Evolutionary conservation across 1,140 invertebrate species (phyloP), one percentile per base, ranked within the genome.

Genomic region (Pseudomyrmex concolor): DNA sequence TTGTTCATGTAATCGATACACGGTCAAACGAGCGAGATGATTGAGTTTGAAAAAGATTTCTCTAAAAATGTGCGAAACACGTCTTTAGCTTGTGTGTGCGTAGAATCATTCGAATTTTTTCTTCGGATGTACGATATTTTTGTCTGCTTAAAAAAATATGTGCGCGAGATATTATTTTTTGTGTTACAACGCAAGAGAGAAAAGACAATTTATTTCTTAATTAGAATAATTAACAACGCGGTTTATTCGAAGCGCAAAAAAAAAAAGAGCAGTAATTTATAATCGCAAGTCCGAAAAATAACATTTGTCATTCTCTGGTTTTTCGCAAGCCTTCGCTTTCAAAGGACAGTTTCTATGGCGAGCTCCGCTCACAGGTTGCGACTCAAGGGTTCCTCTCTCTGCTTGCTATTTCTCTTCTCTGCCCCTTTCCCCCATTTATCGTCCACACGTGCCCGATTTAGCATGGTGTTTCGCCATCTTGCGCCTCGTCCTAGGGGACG

Each of bases 401-500:
- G 62, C 66, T 55, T 54, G 15, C 15, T 64, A 51, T 81, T 84
- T 45, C 45, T 72, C 67, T 17, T 78, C 67, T 54, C 43, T 70
- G 5, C 5, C 54, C 17, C 63, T 57, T 71, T 72, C 45, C 67
- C 59, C 62, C 70, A 25, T 83, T 67, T 57, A 55, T 54, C 63
- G 67, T 45, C 19, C 68, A 85, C 78, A 86, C 81, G 80, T 89
- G 74, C 85, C 80, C 87, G 84, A 88, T 87, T 91, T 86, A 68
- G 80, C 78, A 88, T 85, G 88, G 86, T 88, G 60, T 83, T 82
- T 86, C 87, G 76, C 89, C 86, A 88, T 87, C 83, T 82, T 77
- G 84, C 72, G 85, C 60, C 82, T 50, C 51, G 64, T n/a, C n/a
- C 25, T 34, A 62, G 71, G 15, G 19, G 10, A 60, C 3, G 19